Evolutionary conservation across 2,797 vertebrate species (phyloP), one percentile per base, ranked within the genome.

Genomic region (Labeo calbasu): DNA sequence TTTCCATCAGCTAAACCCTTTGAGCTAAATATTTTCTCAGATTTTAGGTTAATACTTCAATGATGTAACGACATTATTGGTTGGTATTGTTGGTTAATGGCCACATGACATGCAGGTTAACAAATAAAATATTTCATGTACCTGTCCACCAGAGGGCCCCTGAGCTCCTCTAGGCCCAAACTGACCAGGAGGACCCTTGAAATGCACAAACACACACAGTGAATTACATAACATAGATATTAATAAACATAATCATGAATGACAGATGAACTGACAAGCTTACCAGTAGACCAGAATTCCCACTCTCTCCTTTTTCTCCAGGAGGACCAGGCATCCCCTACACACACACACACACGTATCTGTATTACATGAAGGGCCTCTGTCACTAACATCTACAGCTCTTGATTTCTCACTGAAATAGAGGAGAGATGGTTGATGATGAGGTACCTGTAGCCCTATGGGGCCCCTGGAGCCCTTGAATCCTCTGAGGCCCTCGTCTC

Each of bases 261-360:
- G 43, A 19, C 25, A 28, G 70, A 66, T 48, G 10, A 65, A 32
- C 50, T 5, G 0, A 48, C 65, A 59, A 88, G 66, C 92, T 96
- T 88, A 99, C 98, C 96, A 98, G 96, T 69, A 98, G 95, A 68
- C 98, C 98, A 66, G 96, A 94, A 0, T 99, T 96, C n/a, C 98
- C 98, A 0, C 98, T 98, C 86, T 99, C 98, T 8, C 98, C 98
- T 87, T 99, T 99, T 88, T 99, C 98, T 79, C 98, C 98, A 0
- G 97, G 95, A 0, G 97, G 94, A 50, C 98, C 98, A 0, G 98
- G 98, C 94, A 99, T 96, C 21, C 98, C 98, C 98, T 99, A 85
- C 36, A 79, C 32, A 82, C 53, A 77, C 19, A 63, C 51, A 80
- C 46, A 80, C 11, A 32, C 82, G n/a, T 2, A 40, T n/a, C 17